Percentiles rank a stretch among this genome's conserved stretches.
These are phyloP conservation scores for Anoura caudifer DNA, from an alignment of 2,113 vertebrate species.

Conservation along the genomic window DNA sequence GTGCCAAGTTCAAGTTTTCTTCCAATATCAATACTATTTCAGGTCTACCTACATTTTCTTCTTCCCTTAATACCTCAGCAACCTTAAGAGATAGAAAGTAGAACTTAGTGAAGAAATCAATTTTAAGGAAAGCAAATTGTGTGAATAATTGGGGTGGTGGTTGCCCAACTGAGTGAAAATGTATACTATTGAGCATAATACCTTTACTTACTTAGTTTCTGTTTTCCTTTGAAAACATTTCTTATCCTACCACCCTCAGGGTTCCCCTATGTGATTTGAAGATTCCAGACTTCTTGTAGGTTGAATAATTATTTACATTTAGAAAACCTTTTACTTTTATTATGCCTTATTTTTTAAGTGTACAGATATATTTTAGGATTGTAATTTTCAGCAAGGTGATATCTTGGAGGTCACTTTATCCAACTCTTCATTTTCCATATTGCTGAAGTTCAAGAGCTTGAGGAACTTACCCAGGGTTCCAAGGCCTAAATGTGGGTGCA, in stretches of 20 bases:
- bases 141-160: neutral
- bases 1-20: neutral
- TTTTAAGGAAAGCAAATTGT: neutral
- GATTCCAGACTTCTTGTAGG: neutral
- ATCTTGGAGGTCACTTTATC: neutral
- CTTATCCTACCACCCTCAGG: neutral
- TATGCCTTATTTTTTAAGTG: neutral
- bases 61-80: conserved; percentile 37
- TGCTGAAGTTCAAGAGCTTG: neutral
- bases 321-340: conserved; percentile 25
- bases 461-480: neutral
- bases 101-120: conserved; percentile 39
- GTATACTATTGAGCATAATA: conserved; percentile 22
- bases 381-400: neutral
- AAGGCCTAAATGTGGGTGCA: neutral
- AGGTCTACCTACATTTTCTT: conserved; percentile 40
- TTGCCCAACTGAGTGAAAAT: neutral
- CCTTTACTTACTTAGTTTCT: conserved; percentile 24
- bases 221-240: conserved; percentile 40
- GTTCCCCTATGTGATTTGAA: conserved; percentile 25
- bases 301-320: conserved; percentile 11
- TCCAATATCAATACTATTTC: neutral
- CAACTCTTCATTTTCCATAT: conserved; percentile 13
- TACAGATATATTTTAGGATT: conserved; percentile 44
- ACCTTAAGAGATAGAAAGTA: conserved; percentile 35